phyloP scores from a whole-genome alignment of 1,140 invertebrate species.

The Saxidomus purpurata region DNA sequence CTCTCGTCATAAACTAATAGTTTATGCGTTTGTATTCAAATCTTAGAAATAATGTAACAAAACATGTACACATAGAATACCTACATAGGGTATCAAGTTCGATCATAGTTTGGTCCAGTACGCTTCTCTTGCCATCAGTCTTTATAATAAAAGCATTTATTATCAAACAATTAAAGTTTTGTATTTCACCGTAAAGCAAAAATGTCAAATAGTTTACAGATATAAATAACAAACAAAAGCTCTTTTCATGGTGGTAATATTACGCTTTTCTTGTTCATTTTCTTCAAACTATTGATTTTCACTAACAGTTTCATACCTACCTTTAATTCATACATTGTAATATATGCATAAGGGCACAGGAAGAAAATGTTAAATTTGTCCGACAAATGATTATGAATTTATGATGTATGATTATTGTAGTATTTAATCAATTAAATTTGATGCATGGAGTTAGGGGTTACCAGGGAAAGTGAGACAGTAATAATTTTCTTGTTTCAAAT shows the following conservation, averaged over 20 bases:
- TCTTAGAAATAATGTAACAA: too few species aligned
- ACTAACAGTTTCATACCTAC: not conserved
- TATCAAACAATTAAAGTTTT: not conserved
- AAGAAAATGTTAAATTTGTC: not conserved
- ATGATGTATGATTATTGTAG: not conserved
- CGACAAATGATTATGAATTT: not conserved
- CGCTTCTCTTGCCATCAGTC: not conserved
- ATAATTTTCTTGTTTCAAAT: too few species aligned
- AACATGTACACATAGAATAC: too few species aligned
- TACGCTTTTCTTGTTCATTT: not conserved
- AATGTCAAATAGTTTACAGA: not conserved
- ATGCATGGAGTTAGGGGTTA: not conserved
- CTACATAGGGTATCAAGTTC: not conserved
- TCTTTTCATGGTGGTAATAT: slow-evolving; percentile 9
- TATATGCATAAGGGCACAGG: too few species aligned
- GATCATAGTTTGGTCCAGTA: not conserved
- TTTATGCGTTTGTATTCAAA: too few species aligned
- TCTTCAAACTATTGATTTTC: slow-evolving; percentile 26
- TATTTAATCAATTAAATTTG: not conserved
- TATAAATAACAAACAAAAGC: not conserved
- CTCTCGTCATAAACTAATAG: too few species aligned
- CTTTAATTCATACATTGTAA: too few species aligned
- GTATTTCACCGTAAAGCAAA: not conserved
- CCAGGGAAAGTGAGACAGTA: too few species aligned
- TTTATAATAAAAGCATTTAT: not conserved